Conservation (phyloP, 2,797 vertebrate species). For the Chrosomus eos region DNA sequence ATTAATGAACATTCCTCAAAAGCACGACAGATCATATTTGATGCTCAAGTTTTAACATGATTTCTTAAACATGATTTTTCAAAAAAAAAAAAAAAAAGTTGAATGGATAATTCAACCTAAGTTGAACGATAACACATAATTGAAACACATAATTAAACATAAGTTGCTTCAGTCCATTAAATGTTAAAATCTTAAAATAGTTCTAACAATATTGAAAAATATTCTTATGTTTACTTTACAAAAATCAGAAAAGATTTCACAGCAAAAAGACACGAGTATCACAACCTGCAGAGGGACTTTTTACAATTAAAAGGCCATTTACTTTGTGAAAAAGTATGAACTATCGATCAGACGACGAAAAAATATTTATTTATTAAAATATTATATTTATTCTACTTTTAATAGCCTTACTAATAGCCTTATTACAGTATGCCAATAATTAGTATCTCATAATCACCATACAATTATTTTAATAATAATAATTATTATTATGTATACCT, state of each 20-base stretch:
- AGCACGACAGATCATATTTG: neutral
- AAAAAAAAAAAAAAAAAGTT: neutral
- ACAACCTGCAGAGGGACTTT: neutral
- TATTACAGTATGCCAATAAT: no score
- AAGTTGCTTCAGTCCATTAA: neutral
- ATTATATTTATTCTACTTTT: no score
- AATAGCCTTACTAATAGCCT: no score
- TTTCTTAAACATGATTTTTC: no score
- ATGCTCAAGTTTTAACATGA: neutral
- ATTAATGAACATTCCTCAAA: neutral
- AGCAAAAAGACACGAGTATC: neutral
- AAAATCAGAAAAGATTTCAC: neutral
- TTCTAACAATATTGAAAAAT: neutral
- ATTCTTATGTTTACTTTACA: neutral
- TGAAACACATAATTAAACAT: no score
- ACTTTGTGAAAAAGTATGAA: neutral
- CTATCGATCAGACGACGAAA: neutral
- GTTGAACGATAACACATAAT: no score
- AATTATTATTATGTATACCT: no score
- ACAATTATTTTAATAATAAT: no score
- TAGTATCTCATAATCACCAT: no score
- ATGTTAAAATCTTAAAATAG: neutral
- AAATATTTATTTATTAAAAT: no score
- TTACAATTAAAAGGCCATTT: neutral
- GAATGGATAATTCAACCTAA: neutral